Percentiles rank a stretch among this genome's conserved stretches.
These are phyloP conservation scores for Cyrtodaria siliqua DNA, from an alignment of 2,888 invertebrate species.

Conservation along the genomic window DNA sequence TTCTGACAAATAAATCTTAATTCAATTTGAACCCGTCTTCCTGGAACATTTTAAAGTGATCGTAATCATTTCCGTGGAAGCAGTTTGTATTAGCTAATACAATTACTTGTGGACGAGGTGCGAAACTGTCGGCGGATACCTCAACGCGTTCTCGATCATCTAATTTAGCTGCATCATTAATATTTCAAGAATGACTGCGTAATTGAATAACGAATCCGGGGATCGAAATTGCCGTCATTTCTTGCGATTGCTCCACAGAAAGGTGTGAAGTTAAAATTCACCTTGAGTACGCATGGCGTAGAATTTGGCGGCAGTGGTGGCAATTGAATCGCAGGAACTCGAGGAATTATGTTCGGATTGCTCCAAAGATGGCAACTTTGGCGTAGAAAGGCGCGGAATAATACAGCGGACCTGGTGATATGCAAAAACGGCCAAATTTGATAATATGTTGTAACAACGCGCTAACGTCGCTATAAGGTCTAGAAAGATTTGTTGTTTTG, in stretches of 20 bases:
- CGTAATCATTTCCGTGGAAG: conserved; percentile 56
- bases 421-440: conserved; percentile 61
- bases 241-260: conserved; percentile 56
- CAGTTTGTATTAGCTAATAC: conserved; percentile 67
- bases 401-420: conserved; percentile 46
- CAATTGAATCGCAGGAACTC: conserved; percentile 61
- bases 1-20: conserved; percentile 61
- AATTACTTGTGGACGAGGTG: conserved; percentile 73
- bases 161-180: conserved; percentile 75
- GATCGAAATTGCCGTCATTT: conserved; percentile 73
- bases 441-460: conserved; percentile 54
- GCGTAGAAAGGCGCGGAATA: conserved; percentile 50
- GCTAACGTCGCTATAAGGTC: conserved; percentile 48
- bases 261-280: conserved; percentile 78
- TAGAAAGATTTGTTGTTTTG: conserved; percentile 57
- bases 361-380: conserved; percentile 59
- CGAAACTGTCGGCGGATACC: conserved; percentile 71
- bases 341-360: conserved; percentile 57
- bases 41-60: conserved; percentile 26
- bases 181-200: conserved; percentile 73
- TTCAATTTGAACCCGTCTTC: conserved; percentile 51
- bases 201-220: conserved; percentile 71
- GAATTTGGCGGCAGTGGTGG: conserved; percentile 70
- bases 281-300: conserved; percentile 71
- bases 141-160: conserved; percentile 70